Evolutionary conservation across 2,113 vertebrate species (phyloP).

Genomic region (Paedocypris sp.): DNA sequence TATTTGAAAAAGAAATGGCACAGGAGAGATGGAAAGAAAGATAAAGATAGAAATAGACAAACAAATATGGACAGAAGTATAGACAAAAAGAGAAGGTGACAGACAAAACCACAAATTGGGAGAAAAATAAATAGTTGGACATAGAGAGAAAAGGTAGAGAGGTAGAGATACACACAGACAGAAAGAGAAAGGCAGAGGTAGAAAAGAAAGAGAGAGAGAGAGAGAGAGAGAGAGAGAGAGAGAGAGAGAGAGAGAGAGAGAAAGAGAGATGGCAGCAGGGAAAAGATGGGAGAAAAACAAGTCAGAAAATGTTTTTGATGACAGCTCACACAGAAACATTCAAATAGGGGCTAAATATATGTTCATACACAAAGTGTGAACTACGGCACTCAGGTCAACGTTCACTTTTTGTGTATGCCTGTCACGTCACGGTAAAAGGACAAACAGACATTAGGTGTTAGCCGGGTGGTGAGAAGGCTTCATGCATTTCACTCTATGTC

Average conservation of each 20-base stretch:
- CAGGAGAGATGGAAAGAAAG: neutral
- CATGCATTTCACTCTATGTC: conserved; percentile 40
- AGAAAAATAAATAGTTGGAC: conserved; percentile 17
- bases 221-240: conserved; percentile 24
- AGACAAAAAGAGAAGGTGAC: neutral
- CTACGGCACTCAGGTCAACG: neutral
- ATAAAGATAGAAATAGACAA: conserved; percentile 18
- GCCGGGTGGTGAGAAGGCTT: conserved; percentile 32
- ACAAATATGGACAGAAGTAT: neutral
- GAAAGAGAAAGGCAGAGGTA: neutral
- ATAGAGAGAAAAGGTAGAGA: no score
- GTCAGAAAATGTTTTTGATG: neutral
- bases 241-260: neutral
- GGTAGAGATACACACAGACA: conserved; percentile 4
- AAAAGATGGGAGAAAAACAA: conserved; percentile 16
- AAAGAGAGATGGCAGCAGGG: neutral
- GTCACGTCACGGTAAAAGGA: conserved; percentile 21
- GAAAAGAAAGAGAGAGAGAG: no score
- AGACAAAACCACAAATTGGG: conserved; percentile 8
- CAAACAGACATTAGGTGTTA: conserved; percentile 36
- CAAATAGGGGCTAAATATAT: neutral
- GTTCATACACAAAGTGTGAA: conserved; percentile 28
- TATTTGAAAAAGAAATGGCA: conserved; percentile 22
- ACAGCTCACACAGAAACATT: neutral
- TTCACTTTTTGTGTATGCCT: conserved; percentile 34